phyloP scores from a whole-genome alignment of 2,888 invertebrate genomes.

The Minunthozetes semirufus region DNA sequence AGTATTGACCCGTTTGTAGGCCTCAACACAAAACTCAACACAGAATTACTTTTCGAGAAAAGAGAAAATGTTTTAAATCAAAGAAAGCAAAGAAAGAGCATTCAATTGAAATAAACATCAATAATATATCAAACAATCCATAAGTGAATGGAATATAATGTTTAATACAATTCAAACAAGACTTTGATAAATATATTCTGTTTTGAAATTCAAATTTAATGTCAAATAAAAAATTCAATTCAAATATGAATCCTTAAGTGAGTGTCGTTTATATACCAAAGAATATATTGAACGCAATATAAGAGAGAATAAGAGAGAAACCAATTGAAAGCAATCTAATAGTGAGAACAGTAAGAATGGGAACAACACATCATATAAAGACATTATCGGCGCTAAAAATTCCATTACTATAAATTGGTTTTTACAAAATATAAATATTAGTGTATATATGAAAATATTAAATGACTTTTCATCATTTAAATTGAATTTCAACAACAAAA shows the following conservation, averaged over 20 bases:
- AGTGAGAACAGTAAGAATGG: not conserved
- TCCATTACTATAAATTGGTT: conserved; percentile 26
- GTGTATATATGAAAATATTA: conserved; percentile 6
- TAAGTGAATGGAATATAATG: not conserved
- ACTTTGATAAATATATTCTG: conserved; percentile 7
- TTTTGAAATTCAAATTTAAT: conserved; percentile 1
- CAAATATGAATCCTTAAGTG: not conserved
- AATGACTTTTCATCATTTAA: conserved; percentile 30
- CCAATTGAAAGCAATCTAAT: not conserved
- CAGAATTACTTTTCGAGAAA: not conserved
- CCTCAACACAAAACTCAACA: not conserved
- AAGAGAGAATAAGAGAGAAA: conserved; percentile 4
- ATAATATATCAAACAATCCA: not conserved
- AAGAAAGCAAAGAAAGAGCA: not conserved
- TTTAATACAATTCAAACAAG: not conserved
- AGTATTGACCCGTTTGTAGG: not conserved
- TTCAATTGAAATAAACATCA: conserved; percentile 1
- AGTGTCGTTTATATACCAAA: not conserved
- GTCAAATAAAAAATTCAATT: not conserved
- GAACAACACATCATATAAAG: not conserved
- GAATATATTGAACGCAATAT: not conserved
- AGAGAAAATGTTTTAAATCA: not conserved
- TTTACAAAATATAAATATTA: not conserved
- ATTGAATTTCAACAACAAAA: conserved; percentile 12
- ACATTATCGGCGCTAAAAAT: conserved; percentile 20